These are phyloP conservation scores for Lasioglossum figueresi DNA, from an alignment of 2,888 invertebrate genomes.

Conservation along the genomic window DNA sequence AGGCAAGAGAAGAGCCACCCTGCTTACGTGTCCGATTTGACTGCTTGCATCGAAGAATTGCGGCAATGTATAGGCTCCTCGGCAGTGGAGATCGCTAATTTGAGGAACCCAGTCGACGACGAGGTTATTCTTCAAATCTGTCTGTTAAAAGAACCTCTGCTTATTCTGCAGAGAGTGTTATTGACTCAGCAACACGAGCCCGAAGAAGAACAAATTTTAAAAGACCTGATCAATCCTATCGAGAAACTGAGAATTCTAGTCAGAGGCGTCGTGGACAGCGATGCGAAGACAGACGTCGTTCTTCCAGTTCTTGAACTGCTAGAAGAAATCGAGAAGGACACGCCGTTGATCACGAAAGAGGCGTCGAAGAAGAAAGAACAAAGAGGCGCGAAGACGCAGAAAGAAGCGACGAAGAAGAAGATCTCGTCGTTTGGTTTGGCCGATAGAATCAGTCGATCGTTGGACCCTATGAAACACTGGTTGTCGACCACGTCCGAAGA, in stretches of 20 bases:
- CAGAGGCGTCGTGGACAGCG: constrained; percentile 64
- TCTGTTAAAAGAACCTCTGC: constrained; percentile 73
- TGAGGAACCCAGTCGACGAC: constrained; percentile 64
- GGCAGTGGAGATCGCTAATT: constrained; percentile 74
- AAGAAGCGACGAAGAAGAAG: constrained; percentile 11
- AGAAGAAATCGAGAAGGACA: constrained; percentile 77
- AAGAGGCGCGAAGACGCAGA: constrained; percentile 41
- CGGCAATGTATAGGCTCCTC: constrained; percentile 74
- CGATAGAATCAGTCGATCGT: constrained; percentile 54
- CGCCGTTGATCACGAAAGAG: constrained; percentile 71
- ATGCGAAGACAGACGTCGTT: constrained; percentile 58
- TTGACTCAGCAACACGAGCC: constrained; percentile 71
- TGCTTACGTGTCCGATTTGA: constrained; percentile 59
- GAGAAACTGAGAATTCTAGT: constrained; percentile 70
- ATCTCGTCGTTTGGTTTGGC: constrained; percentile 37
- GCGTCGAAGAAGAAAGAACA: constrained; percentile 65
- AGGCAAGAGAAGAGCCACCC: constrained; percentile 60
- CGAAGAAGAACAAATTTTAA: constrained; percentile 72
- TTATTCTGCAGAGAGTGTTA: constrained; percentile 75
- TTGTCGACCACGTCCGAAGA: constrained; percentile 69
- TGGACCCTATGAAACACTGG: constrained; percentile 73
- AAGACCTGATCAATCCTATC: constrained; percentile 74
- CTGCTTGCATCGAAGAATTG: constrained; percentile 72
- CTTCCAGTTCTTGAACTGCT: constrained; percentile 72
- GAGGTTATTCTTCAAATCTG: constrained; percentile 71